Conservation (phyloP, 2,113 vertebrate genomes). For the Catharus fuscescens region DNA sequence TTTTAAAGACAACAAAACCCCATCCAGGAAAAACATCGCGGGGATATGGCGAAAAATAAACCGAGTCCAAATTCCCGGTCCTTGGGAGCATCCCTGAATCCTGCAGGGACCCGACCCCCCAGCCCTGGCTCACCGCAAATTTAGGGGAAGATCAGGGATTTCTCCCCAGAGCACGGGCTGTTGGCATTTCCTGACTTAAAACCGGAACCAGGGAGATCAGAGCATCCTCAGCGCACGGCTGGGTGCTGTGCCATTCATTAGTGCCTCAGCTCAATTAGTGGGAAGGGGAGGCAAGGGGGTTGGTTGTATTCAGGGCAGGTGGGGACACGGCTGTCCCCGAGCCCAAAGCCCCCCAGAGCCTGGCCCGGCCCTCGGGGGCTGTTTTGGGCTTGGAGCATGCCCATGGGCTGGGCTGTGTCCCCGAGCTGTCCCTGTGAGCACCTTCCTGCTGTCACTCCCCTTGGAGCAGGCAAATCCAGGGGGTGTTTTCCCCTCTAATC, state of each 20-base stretch:
- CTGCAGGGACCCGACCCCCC: accelerated
- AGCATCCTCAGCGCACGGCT: background rate
- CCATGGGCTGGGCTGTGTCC: accelerated
- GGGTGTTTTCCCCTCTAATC: accelerated
- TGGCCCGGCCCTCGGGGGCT: background rate
- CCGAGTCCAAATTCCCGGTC: accelerated
- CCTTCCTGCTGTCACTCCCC: background rate
- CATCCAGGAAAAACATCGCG: background rate
- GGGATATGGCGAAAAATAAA: background rate
- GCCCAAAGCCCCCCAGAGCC: background rate
- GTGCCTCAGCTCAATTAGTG: background rate
- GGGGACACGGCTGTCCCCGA: background rate
- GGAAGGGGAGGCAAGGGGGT: background rate
- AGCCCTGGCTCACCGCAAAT: accelerated
- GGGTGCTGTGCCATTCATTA: background rate
- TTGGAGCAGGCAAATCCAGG: background rate
- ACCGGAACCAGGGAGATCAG: background rate
- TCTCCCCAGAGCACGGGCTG: background rate
- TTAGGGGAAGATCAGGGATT: background rate
- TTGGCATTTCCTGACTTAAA: background rate
- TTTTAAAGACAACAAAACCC: conserved; percentile 32
- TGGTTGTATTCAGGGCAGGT: background rate
- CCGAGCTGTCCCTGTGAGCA: background rate
- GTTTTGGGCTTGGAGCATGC: background rate
- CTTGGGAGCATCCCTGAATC: background rate